Base-by-base conservation (phyloP, 2,888 invertebrate genomes). In the Serripes groenlandicus region DNA sequence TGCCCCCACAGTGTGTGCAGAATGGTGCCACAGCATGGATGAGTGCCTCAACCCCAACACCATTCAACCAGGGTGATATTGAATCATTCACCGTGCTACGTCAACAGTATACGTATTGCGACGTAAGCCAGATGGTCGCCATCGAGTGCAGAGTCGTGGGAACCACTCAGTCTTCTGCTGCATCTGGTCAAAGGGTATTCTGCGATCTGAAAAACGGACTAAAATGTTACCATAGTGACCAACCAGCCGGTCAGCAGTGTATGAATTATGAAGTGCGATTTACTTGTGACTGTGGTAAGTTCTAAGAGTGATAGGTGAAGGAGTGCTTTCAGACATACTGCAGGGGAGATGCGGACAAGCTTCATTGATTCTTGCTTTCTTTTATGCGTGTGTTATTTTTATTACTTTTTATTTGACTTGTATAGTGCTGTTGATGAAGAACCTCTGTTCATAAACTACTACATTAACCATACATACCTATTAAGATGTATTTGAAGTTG, bases 1-100 rank as follows among this genome's bases (percentile, higher is more conserved):
- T 84, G 28, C 75, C 84, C 34, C 85, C 83, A 0, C 91, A 95
- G 49, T 97, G 98, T 91, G 49, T 88, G 2, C 95, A 95, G 62
- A 94, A 95, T 2, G 98, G 98, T 0, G 98, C 98, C 97, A 97
- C 97, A 0, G 94, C 95, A 21, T 98, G 98, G 98, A 95, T 97
- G 86, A 97, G 97, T 94, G 95, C 89, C 4, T 86, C 86, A 34
- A 81, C 86, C 0, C 93, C 94, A 3, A 88, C 92, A 34, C 81
- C 81, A n/a, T 85, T 85, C 76, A 92, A 91, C 74, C 87, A 85
- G 18, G 93, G 94, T 9, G 94, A 94, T 73, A 86, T 91, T 34
- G 94, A 94, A 78, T 90, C 90, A 1, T 78, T 92, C 35, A 70
- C 74, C 4, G 82, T 68, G 11, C 89, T 92, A 18, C 71, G 91